phyloP scores from a whole-genome alignment of 2,113 vertebrate species.

The Elgaria multicarinata region DNA sequence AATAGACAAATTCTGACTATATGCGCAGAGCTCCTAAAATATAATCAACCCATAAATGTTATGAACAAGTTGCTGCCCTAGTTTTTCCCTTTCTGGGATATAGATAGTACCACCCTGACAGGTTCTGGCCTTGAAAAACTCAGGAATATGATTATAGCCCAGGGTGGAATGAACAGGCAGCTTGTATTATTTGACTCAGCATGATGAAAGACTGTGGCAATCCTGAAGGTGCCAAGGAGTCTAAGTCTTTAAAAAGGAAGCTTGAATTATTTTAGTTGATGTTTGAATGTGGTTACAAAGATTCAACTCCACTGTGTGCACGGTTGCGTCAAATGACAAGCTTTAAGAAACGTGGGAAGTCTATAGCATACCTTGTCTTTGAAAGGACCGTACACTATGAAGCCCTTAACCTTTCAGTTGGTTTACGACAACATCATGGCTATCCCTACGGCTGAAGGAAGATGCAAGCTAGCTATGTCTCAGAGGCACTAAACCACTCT shows the following conservation, averaged over 20 bases:
- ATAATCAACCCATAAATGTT: too few relatives aligned
- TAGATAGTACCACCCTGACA: neutral
- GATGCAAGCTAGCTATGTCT: neutral
- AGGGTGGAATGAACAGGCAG: neutral
- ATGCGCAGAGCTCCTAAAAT: neutral
- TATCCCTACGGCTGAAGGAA: neutral
- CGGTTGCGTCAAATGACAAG: neutral
- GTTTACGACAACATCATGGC: neutral
- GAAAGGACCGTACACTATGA: neutral
- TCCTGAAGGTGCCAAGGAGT: slow-evolving; percentile 20
- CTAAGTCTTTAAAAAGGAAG: neutral
- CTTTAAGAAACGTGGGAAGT: neutral
- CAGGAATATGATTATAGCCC: neutral
- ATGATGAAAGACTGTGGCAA: slow-evolving; percentile 17
- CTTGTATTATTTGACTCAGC: neutral
- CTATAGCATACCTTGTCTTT: neutral
- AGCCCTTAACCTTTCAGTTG: neutral
- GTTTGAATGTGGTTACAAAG: neutral
- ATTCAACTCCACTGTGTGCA: neutral
- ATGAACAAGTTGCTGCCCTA: neutral
- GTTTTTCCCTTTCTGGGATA: neutral
- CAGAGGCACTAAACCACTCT: neutral
- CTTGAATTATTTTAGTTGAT: neutral
- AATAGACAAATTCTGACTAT: neutral
- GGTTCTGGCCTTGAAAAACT: neutral